Evolutionary conservation across 2,113 vertebrate genomes (phyloP).

Genomic region (Platycercus adscitus): DNA sequence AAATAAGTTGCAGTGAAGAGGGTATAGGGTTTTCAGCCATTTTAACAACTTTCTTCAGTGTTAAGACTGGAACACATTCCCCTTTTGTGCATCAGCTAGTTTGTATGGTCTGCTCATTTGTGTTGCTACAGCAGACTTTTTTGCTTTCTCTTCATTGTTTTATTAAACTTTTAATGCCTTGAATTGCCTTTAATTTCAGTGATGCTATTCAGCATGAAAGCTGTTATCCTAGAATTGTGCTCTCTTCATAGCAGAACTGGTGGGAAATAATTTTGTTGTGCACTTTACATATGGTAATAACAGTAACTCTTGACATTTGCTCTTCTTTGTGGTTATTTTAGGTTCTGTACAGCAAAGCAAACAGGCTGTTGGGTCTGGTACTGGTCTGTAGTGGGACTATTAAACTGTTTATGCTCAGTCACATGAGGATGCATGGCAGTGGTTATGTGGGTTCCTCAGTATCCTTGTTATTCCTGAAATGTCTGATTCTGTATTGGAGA

Average conservation of each 20-base stretch:
- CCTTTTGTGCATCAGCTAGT: neutral
- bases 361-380: neutral
- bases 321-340: slow-evolving; percentile 8
- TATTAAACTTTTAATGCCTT: neutral
- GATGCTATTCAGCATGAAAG: neutral
- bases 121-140: neutral
- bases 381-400: neutral
- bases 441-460: neutral
- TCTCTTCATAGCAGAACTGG: slow-evolving; percentile 21
- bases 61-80: neutral
- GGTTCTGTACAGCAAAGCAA: neutral
- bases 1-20: neutral
- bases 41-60: neutral
- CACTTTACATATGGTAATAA: slow-evolving; percentile 52
- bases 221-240: neutral
- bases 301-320: slow-evolving; percentile 50
- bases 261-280: slow-evolving; percentile 50
- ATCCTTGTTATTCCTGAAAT: neutral
- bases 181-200: slow-evolving; percentile 31
- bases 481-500: neutral
- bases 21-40: neutral
- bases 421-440: neutral
- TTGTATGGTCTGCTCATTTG: neutral
- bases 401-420: neutral
- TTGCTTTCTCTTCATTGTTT: slow-evolving; percentile 8